phyloP scores from a whole-genome alignment of 2,888 invertebrate genomes.

The Sabatieria punctata region DNA sequence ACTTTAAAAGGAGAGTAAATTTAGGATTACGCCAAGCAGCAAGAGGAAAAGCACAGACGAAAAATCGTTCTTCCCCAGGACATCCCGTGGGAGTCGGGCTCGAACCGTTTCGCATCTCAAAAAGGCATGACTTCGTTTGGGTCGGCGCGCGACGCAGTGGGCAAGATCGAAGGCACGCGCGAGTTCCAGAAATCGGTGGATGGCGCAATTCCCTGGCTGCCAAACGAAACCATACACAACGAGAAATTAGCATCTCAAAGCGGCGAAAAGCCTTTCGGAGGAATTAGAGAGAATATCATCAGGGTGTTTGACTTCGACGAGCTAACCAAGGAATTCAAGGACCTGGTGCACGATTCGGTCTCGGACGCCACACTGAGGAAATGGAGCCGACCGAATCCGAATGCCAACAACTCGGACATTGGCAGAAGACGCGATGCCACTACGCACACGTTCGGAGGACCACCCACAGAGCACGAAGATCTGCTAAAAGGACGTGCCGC shows the following conservation, averaged over 20 bases:
- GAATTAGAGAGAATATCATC: neutral
- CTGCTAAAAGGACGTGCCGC: slow-evolving; percentile 10
- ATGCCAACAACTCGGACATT: slow-evolving; percentile 19
- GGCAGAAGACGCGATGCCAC: slow-evolving; percentile 15
- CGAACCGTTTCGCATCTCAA: slow-evolving; percentile 23
- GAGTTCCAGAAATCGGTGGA: slow-evolving; percentile 15
- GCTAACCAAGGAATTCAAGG: slow-evolving; percentile 10
- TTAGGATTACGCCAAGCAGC: slow-evolving; percentile 17
- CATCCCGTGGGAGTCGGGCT: slow-evolving; percentile 26
- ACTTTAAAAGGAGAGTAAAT: too few relatives aligned
- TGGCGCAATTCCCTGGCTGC: slow-evolving; percentile 16
- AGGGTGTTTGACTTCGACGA: neutral
- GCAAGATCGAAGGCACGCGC: slow-evolving; percentile 15
- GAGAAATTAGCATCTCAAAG: slow-evolving; percentile 12
- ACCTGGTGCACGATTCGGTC: slow-evolving; percentile 17
- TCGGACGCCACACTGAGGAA: slow-evolving; percentile 17
- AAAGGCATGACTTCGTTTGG: slow-evolving; percentile 12
- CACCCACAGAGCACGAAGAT: slow-evolving; percentile 16
- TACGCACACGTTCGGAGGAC: slow-evolving; percentile 15
- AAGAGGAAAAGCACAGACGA: slow-evolving; percentile 16
- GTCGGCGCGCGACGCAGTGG: slow-evolving; percentile 8
- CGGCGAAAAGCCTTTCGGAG: slow-evolving; percentile 16
- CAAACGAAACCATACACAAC: slow-evolving; percentile 16
- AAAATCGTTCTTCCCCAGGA: slow-evolving; percentile 17
- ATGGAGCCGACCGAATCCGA: slow-evolving; percentile 17